Evolutionary conservation across 2,113 vertebrate genomes (phyloP).

Genomic region (Myrmecophaga tridactyla): DNA sequence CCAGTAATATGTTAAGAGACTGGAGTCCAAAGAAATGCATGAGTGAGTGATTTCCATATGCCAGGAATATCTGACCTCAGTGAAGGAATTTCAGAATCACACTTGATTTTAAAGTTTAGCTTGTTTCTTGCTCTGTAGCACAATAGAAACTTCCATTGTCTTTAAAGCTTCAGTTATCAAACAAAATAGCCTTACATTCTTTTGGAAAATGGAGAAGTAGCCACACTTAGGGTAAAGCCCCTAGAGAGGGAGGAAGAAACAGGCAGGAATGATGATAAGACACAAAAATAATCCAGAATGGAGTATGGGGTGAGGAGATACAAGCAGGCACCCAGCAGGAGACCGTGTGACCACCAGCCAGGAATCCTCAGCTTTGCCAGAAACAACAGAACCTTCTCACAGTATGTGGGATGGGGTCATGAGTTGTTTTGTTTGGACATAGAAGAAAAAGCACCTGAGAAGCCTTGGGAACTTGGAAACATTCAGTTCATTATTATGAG

Average conservation of each 20-base stretch:
- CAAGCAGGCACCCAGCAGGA: background rate
- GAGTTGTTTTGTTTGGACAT: background rate
- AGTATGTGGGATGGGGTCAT: background rate
- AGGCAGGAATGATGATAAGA: background rate
- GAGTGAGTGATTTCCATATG: background rate
- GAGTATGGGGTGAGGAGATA: background rate
- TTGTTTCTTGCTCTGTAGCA: background rate
- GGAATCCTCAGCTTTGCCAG: too few relatives aligned
- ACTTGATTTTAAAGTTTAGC: background rate
- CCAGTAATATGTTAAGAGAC: background rate
- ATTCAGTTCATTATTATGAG: background rate
- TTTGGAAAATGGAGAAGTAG: background rate
- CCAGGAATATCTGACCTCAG: background rate
- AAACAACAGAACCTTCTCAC: background rate
- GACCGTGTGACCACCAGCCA: background rate
- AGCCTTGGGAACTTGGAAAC: background rate
- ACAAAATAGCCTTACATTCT: background rate
- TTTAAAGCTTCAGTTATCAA: background rate
- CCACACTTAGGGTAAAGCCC: background rate
- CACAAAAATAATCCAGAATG: too few relatives aligned
- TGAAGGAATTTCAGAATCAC: background rate
- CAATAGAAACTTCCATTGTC: background rate
- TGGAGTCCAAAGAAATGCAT: background rate
- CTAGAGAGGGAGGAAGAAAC: background rate
- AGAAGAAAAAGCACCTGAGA: background rate